Conservation (phyloP, 2,888 invertebrate genomes). For the Hoplodrina blanda region DNA sequence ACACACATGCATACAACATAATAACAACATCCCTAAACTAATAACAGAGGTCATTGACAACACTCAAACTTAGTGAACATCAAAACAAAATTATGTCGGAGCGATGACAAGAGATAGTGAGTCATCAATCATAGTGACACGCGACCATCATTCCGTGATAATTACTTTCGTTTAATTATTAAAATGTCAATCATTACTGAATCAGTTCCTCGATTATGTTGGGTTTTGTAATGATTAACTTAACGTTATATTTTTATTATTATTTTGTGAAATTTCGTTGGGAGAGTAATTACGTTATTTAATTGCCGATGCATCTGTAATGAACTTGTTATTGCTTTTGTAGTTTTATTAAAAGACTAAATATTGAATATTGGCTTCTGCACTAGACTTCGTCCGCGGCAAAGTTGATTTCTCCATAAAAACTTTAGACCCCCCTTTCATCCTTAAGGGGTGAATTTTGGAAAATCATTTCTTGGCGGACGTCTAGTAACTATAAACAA, state of each 20-base stretch:
- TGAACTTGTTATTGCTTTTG: no score
- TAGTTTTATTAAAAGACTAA: no score
- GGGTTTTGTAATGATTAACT: not conserved
- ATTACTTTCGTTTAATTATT: constrained; percentile 57
- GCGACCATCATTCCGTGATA: constrained; percentile 53
- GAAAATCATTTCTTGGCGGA: no score
- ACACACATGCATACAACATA: not conserved
- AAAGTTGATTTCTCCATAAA: no score
- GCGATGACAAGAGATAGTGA: constrained; percentile 57
- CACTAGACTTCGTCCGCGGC: no score
- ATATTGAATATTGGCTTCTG: no score
- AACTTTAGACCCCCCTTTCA: no score
- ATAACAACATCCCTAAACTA: constrained; percentile 20
- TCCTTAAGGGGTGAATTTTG: no score
- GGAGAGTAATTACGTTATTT: no score
- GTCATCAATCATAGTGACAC: constrained; percentile 62
- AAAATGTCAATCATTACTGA: constrained; percentile 58
- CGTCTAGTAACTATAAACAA: no score
- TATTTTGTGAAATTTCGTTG: not conserved
- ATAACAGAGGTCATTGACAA: constrained; percentile 30
- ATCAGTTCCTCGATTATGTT: constrained; percentile 24
- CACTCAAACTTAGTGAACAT: constrained; percentile 38
- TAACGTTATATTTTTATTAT: constrained; percentile 7
- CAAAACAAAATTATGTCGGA: constrained; percentile 51
- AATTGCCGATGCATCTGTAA: no score